These are phyloP conservation scores for Malurus splendens DNA, from an alignment of 2,797 vertebrate genomes.

Conservation along the genomic window DNA sequence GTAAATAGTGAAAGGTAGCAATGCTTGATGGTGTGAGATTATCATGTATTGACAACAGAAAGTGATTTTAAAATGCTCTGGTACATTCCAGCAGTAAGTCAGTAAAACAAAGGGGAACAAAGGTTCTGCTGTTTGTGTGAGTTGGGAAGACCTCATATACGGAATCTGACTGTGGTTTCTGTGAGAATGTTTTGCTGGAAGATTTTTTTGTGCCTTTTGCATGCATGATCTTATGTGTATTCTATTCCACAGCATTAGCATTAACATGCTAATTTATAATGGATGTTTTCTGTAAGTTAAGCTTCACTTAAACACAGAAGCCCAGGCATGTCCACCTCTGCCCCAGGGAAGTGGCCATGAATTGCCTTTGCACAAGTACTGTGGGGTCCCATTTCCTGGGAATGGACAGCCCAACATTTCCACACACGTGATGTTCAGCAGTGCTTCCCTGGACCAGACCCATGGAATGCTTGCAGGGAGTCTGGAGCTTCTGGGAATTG, in stretches of 20 bases:
- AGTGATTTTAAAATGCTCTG: background rate
- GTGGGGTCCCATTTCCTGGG: rapidly evolving
- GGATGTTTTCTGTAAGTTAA: background rate
- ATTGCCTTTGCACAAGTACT: background rate
- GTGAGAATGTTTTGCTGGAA: background rate
- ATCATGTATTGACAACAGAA: background rate
- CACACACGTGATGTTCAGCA: rapidly evolving
- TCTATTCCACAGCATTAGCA: rapidly evolving
- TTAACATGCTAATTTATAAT: background rate
- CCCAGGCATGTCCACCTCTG: background rate
- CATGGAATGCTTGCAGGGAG: background rate
- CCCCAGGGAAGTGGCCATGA: background rate
- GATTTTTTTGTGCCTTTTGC: background rate
- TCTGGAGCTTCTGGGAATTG: background rate
- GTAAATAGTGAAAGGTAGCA: background rate
- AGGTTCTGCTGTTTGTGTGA: background rate
- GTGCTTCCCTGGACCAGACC: background rate
- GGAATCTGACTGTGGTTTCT: background rate
- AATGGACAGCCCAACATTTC: background rate
- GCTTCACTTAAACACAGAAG: background rate
- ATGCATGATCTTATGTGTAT: rapidly evolving
- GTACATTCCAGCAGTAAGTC: background rate
- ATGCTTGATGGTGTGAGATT: background rate
- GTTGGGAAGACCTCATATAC: background rate
- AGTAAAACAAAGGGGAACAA: background rate